Percentiles rank a stretch among this genome's conserved stretches.
phyloP scores from a whole-genome alignment of 2,113 vertebrate genomes.

The Thomomys bottae region DNA sequence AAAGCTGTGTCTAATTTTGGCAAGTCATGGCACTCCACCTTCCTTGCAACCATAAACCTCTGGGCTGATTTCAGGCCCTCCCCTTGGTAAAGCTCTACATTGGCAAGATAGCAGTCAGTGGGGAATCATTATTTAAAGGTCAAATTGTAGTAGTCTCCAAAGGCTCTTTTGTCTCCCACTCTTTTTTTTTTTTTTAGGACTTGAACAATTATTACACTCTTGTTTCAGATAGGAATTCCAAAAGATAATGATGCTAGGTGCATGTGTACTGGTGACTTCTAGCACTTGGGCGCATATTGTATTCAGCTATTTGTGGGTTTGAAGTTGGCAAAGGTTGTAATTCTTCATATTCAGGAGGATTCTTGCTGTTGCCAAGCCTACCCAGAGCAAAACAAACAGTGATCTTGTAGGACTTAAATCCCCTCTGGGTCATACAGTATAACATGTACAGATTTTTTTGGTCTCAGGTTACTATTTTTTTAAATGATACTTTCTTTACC shows the following conservation, averaged over 20 bases:
- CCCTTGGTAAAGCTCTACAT: neutral
- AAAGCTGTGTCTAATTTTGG: conserved; percentile 65
- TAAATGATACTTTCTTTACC: neutral
- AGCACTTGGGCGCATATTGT: neutral
- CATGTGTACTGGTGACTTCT: neutral
- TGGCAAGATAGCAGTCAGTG: neutral
- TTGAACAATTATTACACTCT: conserved; percentile 44
- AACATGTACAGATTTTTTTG: neutral
- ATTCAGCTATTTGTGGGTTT: conserved; percentile 56
- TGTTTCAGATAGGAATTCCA: conserved; percentile 39
- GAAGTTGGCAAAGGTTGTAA: conserved; percentile 35
- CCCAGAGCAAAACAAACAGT: conserved; percentile 55
- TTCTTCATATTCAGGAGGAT: conserved; percentile 36
- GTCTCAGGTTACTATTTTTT: neutral
- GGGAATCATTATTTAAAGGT: conserved; percentile 49
- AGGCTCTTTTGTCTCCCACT: neutral
- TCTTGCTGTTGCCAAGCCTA: conserved; percentile 60
- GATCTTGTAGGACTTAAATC: neutral
- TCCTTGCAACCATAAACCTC: conserved; percentile 9
- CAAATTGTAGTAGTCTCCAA: conserved; percentile 12
- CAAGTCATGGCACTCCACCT: conserved; percentile 22
- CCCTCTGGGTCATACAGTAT: neutral
- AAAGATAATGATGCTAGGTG: conserved; percentile 13
- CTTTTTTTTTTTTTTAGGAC: conserved; percentile 1
- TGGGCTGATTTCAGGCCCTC: neutral